Evolutionary conservation across 2,888 invertebrate species (phyloP), one percentile per base, ranked within the genome.

Genomic region (Pherbina coryleti): DNA sequence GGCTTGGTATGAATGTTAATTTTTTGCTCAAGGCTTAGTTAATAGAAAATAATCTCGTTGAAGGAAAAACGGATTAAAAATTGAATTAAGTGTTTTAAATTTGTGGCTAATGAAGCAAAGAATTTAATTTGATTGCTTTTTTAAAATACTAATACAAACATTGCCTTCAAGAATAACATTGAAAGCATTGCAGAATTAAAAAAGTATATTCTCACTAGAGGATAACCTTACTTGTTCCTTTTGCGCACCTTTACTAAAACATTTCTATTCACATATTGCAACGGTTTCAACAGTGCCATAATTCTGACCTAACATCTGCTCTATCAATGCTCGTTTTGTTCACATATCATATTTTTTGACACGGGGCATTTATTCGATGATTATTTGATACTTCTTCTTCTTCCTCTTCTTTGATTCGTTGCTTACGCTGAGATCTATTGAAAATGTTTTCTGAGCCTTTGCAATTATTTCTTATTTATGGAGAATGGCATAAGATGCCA

Each of bases 271-370:
- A 7, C 11, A 31, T 28, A 14, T 28, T 64, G 14, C 25, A 31
- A n/a, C 14, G 31, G 49, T 17, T 60, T 37, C 49, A 34, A 11
- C 19, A 53, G 53, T 11, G 8, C 14, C 28, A 28, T 31, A n/a
- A n/a, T 44, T 70, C 31, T 31, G 55, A 49, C 67, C 67, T 19
- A 74, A 76, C 79, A 79, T 72, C 79, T 79, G 79, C 78, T 76
- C 75, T 28, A 77, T 77, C 78, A 67, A 62, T 53, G 9, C 17
- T 19, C 37, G 64, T 25, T 71, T 17, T 28, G 64, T 34, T 71
- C 75, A 75, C 60, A 78, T 73, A 77, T 77, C 57, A 71, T 77
- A 57, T 57, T 75, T 44, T 70, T 34, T 77, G 79, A 75, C 76
- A 75, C 70, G 76, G 76, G 71, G 66, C 57, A 67, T 57, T 28